A percentile compares a stretch with the other conserved stretches of the same genome.
These are phyloP conservation scores for Mustela erminea DNA, from an alignment of 2,797 vertebrate species.

Conservation along the genomic window DNA sequence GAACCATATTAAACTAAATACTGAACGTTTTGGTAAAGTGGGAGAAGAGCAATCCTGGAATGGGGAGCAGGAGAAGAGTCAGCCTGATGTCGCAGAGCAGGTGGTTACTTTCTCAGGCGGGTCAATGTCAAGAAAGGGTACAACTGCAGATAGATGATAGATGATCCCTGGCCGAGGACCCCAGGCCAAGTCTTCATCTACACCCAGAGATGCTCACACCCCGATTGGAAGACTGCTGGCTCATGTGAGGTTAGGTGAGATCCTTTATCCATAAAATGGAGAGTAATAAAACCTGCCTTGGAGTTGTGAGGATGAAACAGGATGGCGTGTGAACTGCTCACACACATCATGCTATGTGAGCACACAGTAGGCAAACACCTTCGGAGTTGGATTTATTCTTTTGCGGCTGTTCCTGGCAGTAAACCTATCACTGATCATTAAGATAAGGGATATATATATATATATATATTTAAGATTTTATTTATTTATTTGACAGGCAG, in stretches of 20 bases:
- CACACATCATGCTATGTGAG: not conserved
- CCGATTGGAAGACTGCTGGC: not conserved
- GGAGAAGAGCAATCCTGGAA: not conserved
- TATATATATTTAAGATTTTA: too few species aligned
- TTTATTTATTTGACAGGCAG: too few species aligned
- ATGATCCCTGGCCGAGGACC: not conserved
- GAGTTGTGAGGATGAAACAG: not conserved
- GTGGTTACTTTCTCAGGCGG: not conserved
- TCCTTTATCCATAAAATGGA: not conserved
- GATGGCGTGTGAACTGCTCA: not conserved
- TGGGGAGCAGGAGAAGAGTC: not conserved
- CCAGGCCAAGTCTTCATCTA: not conserved
- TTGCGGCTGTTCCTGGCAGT: not conserved
- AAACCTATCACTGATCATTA: not conserved
- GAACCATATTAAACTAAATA: not conserved
- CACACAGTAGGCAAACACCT: too few species aligned
- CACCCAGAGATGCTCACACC: accelerated
- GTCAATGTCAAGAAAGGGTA: not conserved
- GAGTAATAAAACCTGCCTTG: not conserved
- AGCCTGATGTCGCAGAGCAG: not conserved
- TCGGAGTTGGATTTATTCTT: not conserved
- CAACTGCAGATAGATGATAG: too few species aligned
- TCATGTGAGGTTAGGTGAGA: not conserved
- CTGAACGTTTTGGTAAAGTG: not conserved
- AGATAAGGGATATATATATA: not conserved